phyloP scores from a whole-genome alignment of 1,140 invertebrate species.

The Papilio dardanus region DNA sequence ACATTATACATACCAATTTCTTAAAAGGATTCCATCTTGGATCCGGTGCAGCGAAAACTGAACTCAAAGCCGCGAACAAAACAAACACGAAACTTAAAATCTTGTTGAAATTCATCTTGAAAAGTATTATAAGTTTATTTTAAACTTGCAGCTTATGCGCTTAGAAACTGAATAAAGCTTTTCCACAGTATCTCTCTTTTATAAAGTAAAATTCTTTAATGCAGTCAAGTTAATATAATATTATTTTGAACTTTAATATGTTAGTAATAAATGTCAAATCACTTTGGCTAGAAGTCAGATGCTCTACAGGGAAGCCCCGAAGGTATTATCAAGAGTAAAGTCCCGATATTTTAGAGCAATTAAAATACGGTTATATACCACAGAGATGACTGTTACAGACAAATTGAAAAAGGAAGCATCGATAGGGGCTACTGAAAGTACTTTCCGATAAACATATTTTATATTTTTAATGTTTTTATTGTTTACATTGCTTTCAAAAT shows the following conservation, averaged over 20 bases:
- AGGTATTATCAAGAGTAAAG: neutral
- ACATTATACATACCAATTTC: constrained; percentile 32
- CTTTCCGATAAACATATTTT: neutral
- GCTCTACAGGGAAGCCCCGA: neutral
- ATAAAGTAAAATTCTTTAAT: neutral
- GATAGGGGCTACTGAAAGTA: neutral
- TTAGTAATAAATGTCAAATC: neutral
- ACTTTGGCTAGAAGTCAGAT: neutral
- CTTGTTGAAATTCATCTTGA: constrained; percentile 18
- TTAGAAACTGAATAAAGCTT: constrained; percentile 1
- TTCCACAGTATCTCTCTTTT: neutral
- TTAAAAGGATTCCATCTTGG: constrained; percentile 35
- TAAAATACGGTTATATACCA: neutral
- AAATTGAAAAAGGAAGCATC: neutral
- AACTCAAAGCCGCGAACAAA: neutral
- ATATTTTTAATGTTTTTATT: too few relatives aligned
- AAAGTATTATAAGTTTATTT: neutral
- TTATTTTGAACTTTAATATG: neutral
- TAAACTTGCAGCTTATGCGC: neutral
- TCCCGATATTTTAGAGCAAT: neutral
- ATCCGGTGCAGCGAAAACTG: neutral
- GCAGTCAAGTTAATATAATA: neutral
- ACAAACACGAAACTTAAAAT: constrained; percentile 19
- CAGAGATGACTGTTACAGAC: neutral
- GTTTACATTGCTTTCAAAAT: too few relatives aligned